phyloP scores from a whole-genome alignment of 2,888 invertebrate species.

The Serripes groenlandicus region DNA sequence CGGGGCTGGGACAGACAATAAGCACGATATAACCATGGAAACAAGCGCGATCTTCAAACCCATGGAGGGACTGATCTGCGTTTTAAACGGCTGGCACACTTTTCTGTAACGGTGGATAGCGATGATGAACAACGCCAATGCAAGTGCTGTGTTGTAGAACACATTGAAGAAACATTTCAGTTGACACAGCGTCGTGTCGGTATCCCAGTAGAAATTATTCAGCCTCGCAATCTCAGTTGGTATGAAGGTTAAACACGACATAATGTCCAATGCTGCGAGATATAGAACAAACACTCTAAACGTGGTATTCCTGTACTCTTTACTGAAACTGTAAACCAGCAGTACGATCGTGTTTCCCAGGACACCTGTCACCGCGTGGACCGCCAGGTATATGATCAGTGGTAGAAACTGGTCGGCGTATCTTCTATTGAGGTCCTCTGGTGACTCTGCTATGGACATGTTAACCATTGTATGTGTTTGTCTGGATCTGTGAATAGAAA shows the following conservation, averaged over 20 bases:
- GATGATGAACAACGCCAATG: constrained; percentile 47
- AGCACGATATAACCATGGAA: constrained; percentile 15
- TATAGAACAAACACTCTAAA: constrained; percentile 53
- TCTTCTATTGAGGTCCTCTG: constrained; percentile 39
- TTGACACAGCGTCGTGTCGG: constrained; percentile 36
- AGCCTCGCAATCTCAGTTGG: constrained; percentile 54
- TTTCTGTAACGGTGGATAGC: constrained; percentile 48
- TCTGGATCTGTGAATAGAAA: too few species aligned
- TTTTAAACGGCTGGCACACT: constrained; percentile 58
- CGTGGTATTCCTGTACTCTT: constrained; percentile 51
- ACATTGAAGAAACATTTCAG: constrained; percentile 58
- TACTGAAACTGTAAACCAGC: constrained; percentile 30
- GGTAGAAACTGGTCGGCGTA: constrained; percentile 48
- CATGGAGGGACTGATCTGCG: constrained; percentile 44
- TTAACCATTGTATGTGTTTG: not conserved
- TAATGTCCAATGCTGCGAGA: constrained; percentile 41
- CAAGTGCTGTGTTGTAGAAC: constrained; percentile 31
- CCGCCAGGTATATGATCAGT: constrained; percentile 33
- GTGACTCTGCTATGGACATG: constrained; percentile 18
- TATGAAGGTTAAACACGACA: constrained; percentile 48
- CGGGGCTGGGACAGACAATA: constrained; percentile 45
- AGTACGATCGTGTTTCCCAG: constrained; percentile 52
- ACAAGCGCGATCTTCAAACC: constrained; percentile 37
- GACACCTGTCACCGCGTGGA: constrained; percentile 44
- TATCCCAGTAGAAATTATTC: constrained; percentile 33